These are phyloP conservation scores for Latrodectus elegans DNA, from an alignment of 2,888 invertebrate genomes.

Conservation along the genomic window DNA sequence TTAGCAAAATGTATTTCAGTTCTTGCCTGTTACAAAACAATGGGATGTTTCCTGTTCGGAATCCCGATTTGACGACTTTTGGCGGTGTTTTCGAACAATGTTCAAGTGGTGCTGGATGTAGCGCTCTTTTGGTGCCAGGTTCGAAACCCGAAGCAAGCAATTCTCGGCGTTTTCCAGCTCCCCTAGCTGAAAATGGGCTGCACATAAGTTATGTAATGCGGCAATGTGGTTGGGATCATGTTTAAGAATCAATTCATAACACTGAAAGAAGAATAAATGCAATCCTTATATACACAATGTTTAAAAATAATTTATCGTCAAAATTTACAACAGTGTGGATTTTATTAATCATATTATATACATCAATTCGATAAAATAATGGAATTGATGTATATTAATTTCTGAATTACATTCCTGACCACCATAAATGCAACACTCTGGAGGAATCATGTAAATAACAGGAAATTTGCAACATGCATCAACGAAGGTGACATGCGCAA, in stretches of 20 bases:
- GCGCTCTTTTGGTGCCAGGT: constrained; percentile 25
- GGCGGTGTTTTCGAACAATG: constrained; percentile 16
- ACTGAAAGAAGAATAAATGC: constrained; percentile 24
- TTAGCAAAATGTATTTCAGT: neutral
- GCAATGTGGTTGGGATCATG: constrained; percentile 36
- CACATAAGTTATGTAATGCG: constrained; percentile 58
- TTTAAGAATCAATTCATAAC: constrained; percentile 47
- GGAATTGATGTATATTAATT: no score
- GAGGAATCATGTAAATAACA: no score
- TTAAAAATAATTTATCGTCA: no score
- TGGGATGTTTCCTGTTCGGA: neutral
- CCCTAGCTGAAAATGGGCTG: constrained; percentile 33
- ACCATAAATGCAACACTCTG: no score
- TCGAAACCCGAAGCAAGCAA: constrained; percentile 19
- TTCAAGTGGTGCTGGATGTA: constrained; percentile 39
- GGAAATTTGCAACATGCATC: no score
- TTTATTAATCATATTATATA: no score
- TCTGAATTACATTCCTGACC: no score
- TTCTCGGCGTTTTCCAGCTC: constrained; percentile 21
- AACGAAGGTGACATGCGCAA: no score
- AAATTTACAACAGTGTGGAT: no score
- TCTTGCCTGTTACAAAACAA: neutral
- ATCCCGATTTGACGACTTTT: neutral
- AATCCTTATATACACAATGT: neutral
- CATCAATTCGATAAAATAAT: no score